Conservation (phyloP, 2,797 vertebrate genomes). For the Pseudochirops corinnae region DNA sequence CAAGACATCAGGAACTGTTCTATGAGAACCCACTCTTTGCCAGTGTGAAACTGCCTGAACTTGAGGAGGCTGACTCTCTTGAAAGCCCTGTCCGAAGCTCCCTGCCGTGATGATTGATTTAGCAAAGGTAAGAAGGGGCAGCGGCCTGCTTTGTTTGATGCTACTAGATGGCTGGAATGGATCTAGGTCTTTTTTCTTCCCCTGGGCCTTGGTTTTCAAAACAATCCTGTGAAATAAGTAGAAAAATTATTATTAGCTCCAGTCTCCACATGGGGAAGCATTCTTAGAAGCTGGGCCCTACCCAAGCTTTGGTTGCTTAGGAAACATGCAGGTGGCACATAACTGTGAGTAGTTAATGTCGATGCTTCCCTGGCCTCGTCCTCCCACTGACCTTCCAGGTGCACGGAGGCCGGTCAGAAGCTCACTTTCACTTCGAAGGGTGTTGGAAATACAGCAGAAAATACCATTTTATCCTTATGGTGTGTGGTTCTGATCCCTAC, state of each 20-base stretch:
- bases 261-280: not conserved
- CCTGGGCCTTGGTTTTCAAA: not conserved
- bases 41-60: conserved; percentile 89
- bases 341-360: not conserved
- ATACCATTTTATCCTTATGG: not conserved
- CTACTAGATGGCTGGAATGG: not conserved
- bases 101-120: conserved; percentile 84
- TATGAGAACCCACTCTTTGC: conserved; percentile 92
- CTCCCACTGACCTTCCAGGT: not conserved
- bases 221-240: not conserved
- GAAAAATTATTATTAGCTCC: not conserved
- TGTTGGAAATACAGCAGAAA: not conserved
- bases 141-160: not conserved
- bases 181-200: not conserved
- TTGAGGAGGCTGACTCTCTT: conserved; percentile 84
- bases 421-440: not conserved
- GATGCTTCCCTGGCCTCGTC: not conserved
- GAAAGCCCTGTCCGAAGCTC: conserved; percentile 87
- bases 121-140: conserved; percentile 86
- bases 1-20: conserved; percentile 92
- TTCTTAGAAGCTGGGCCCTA: not conserved
- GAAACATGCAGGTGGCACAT: not conserved
- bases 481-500: not conserved
- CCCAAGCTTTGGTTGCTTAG: not conserved
- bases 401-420: not conserved